phyloP scores from a whole-genome alignment of 2,113 vertebrate species.

The Grus americana region DNA sequence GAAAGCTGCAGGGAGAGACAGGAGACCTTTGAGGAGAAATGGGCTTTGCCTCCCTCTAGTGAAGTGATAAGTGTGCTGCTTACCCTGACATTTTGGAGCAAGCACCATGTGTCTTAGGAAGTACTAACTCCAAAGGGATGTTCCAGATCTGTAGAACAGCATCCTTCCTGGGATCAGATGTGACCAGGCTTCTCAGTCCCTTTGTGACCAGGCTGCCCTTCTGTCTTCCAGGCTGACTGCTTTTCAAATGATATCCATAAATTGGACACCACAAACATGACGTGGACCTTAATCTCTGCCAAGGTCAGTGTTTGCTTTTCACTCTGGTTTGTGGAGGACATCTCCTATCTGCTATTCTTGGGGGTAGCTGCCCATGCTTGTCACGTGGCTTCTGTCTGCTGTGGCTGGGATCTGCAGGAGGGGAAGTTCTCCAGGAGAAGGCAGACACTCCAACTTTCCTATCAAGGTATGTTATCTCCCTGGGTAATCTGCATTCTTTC shows the following conservation, averaged over 20 bases:
- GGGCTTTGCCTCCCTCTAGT: neutral
- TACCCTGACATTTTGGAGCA: neutral
- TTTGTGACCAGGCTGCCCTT: neutral
- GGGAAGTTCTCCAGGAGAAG: neutral
- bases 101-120: neutral
- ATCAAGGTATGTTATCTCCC: neutral
- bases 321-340: neutral
- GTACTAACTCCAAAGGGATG: neutral
- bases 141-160: neutral
- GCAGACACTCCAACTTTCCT: neutral
- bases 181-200: neutral
- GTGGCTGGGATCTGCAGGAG: neutral
- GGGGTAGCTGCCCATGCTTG: neutral
- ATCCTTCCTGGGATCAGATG: neutral
- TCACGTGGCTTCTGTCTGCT: neutral
- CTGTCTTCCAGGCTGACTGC: conserved; percentile 89
- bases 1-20: neutral
- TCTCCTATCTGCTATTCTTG: neutral
- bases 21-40: neutral
- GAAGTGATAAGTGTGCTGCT: neutral
- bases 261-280: conserved; percentile 92
- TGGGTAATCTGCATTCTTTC: neutral
- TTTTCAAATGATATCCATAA: conserved; percentile 99
- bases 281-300: conserved; percentile 90
- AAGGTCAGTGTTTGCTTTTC: conserved; percentile 79